Evolutionary conservation across 2,113 vertebrate genomes (phyloP), one percentile per base, ranked within the genome.

Genomic region (Anthoscopus minutus): DNA sequence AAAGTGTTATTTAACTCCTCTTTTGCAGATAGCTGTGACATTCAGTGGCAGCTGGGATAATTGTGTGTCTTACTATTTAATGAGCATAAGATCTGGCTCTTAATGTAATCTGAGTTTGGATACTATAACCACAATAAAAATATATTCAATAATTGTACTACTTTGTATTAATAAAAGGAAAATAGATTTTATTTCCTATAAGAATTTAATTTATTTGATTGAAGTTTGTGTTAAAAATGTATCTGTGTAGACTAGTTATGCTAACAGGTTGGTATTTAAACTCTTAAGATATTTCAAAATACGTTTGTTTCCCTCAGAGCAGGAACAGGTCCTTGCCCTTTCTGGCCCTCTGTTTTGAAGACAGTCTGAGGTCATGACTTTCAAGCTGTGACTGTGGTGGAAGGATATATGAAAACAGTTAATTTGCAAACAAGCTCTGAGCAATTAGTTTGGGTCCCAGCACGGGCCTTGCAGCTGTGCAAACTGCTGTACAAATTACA

Each of bases 41-140:
- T 81, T 93, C 92, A 12, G 28, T 87, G 73, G 73, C 89, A 94
- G 71, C 96, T 96, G 89, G 83, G 86, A 86, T 77, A 79, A 89
- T 92, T 50, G 6, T 8, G 9, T 66, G 31, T 87, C 69, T 83
- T 69, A 69, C 70, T 96, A 33, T 89, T 94, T 96, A 96, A 94
- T 83, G 92, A 96, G 81, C 20, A 2, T 69, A 89, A 86, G 28
- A 24, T 80, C 88, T 90, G 70, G 38, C 78, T 96, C 25, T 9
- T 87, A 86, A 78, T 73, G 44, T 40, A 77, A 72, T 79, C 82
- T 95, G 81, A 94, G 77, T 94, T 90, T 85, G n/a, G 57, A 96
- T 65, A 42, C 42, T n/a, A n/a, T n/a, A 15, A 7, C 94, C 91
- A 91, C 78, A 87, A 78, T 86, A 80, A 95, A 93, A 76, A 54